Evolutionary conservation across 2,113 vertebrate species (phyloP).

Genomic region (Odontophorus gujanensis): DNA sequence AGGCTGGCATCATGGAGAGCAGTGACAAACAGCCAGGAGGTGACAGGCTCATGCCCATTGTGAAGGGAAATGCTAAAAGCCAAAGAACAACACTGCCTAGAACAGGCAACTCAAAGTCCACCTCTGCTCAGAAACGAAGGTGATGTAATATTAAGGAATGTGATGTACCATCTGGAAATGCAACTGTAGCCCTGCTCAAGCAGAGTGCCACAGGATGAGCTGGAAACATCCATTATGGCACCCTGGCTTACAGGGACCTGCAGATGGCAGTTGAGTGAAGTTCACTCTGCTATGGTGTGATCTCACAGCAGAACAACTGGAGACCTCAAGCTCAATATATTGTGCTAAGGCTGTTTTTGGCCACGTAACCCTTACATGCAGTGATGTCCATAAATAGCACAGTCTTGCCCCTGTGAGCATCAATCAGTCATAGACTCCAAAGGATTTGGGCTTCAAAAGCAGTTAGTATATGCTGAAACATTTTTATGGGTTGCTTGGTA

Average conservation of each 20-base stretch:
- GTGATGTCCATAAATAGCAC: not conserved
- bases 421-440: not conserved
- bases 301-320: not conserved
- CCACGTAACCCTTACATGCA: not conserved
- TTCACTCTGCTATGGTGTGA: not conserved
- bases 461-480: not conserved
- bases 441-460: not conserved
- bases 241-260: not conserved
- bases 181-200: not conserved
- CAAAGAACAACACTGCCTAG: not conserved
- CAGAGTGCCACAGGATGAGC: not conserved
- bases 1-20: not conserved
- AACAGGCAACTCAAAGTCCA: not conserved
- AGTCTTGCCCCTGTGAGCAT: not conserved
- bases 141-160: not conserved
- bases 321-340: not conserved
- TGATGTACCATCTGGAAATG: conserved; percentile 4
- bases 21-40: conserved; percentile 18
- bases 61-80: conserved; percentile 22
- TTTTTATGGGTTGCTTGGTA: not conserved
- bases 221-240: not conserved
- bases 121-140: not conserved
- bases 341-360: not conserved
- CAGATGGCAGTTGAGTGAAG: not conserved
- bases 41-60: not conserved